Percentiles rank a stretch among this genome's conserved stretches.
Evolutionary conservation across 2,888 invertebrate genomes (phyloP).

Genomic region (Euphydryas editha): DNA sequence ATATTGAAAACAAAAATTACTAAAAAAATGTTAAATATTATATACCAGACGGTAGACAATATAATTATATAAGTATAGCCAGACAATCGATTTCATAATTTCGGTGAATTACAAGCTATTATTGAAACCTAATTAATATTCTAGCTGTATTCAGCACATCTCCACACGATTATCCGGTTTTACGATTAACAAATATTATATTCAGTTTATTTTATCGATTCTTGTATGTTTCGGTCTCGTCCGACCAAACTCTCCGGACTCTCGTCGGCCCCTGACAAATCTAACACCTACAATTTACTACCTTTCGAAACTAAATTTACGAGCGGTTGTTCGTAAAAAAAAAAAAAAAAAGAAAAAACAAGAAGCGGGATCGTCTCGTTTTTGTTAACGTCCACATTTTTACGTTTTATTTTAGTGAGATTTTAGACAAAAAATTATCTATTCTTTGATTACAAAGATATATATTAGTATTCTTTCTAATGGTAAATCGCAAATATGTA

Average conservation of each 20-base stretch:
- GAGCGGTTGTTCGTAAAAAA: constrained; percentile 7
- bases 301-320: constrained; percentile 26
- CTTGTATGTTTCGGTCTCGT: constrained; percentile 16
- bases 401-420: constrained; percentile 1
- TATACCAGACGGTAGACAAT: background rate
- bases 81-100: constrained; percentile 5
- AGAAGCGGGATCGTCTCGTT: constrained; percentile 9
- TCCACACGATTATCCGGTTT: constrained; percentile 14
- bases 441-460: background rate
- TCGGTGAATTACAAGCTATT: constrained; percentile 7
- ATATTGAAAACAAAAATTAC: too few species aligned
- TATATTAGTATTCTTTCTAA: background rate
- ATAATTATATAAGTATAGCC: background rate
- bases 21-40: too few species aligned
- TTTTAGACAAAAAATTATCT: background rate
- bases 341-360: constrained; percentile 2
- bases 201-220: constrained; percentile 14
- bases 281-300: constrained; percentile 27
- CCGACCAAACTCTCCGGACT: constrained; percentile 7
- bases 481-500: background rate
- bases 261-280: constrained; percentile 18
- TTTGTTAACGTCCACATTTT: constrained; percentile 12
- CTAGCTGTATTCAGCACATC: constrained; percentile 21
- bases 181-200: constrained; percentile 10
- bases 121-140: constrained; percentile 22